Base-by-base conservation (phyloP, 1,140 invertebrate genomes). In the Lysiphlebus fabarum region DNA sequence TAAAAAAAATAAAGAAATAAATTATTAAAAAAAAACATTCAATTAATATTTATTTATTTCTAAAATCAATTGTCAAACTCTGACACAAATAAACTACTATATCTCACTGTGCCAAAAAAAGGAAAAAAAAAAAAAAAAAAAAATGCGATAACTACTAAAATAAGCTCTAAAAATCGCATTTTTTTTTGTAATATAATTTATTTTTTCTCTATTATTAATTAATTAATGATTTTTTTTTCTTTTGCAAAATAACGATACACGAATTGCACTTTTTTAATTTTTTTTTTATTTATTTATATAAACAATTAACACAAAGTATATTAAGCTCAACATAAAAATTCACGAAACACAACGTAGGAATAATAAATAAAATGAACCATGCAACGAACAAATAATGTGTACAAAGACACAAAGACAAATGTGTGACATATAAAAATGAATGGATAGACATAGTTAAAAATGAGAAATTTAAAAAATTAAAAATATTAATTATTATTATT, bases 351-450 rank as follows among this genome's bases (percentile, higher is more conserved):
- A 81, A 77, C 69, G 69, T 77, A 79, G 75, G 74, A 78, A 74
- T 74, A 61, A 72, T 71, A 76, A 79, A 67, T 73, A 62, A 77
- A 80, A 75, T 77, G 58, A 81, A 83, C 80, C 81, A 82, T 83
- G 82, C 81, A 82, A 82, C 78, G 72, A 68, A 62, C 36, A 59
- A 64, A 53, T 55, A 61, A 62, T 66, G 58, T 65, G 48, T 59
- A 64, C 44, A 62, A 65, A 62, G 58, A 53, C 51, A 34, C 56
- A 48, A 61, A 54, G 58, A 61, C 47, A 57, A 26, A 26, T 37
- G 42, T 41, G 50, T 51, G 54, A 63, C 37, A 49, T 45, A 58
- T 44, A 53, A 48, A 61, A 62, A 26, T 47, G n/a, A 14, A 8
- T 36, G 9, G 10, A 56, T 56, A 11, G 7, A 34, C 43, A 33